A percentile compares a stretch with the other conserved stretches of the same genome.
phyloP scores from a whole-genome alignment of 92 coral and sea anemone species.

The Desmophyllum pertusum region DNA sequence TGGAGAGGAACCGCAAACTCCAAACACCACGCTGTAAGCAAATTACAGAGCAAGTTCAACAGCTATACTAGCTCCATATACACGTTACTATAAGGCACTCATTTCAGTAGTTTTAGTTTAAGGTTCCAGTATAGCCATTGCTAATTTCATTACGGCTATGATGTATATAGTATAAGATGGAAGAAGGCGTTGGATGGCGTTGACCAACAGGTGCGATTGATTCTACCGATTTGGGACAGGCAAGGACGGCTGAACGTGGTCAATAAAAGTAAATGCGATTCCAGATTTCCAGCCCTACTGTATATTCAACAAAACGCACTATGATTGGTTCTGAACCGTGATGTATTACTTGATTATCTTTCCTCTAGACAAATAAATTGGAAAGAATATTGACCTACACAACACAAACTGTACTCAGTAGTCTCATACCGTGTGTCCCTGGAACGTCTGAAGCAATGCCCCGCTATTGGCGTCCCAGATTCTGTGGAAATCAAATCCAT shows the following conservation, averaged over 20 bases:
- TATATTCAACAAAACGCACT: background rate
- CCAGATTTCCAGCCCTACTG: background rate
- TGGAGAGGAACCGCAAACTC: slow-evolving; percentile 93
- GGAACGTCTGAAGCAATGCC: slow-evolving; percentile 74
- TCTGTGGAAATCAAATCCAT: slow-evolving; percentile 35
- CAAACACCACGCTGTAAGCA: slow-evolving; percentile 86
- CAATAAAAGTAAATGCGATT: background rate
- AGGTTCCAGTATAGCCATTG: background rate
- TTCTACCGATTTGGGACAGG: background rate
- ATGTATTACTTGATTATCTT: background rate
- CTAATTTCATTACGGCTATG: background rate
- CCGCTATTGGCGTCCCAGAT: slow-evolving; percentile 91
- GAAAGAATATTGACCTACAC: background rate
- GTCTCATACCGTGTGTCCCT: slow-evolving; percentile 88
- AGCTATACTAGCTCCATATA: background rate
- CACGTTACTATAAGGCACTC: background rate
- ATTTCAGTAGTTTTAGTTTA: background rate
- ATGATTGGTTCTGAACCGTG: background rate
- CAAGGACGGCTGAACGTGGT: background rate
- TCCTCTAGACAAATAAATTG: background rate
- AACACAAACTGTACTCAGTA: background rate
- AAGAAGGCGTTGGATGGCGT: background rate
- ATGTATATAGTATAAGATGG: background rate
- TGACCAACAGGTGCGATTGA: background rate
- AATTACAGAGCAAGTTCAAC: background rate